Percentiles rank a stretch among this genome's conserved stretches.
Conservation (phyloP, 1,140 invertebrate species). For the Drosophila quadrilineata region DNA sequence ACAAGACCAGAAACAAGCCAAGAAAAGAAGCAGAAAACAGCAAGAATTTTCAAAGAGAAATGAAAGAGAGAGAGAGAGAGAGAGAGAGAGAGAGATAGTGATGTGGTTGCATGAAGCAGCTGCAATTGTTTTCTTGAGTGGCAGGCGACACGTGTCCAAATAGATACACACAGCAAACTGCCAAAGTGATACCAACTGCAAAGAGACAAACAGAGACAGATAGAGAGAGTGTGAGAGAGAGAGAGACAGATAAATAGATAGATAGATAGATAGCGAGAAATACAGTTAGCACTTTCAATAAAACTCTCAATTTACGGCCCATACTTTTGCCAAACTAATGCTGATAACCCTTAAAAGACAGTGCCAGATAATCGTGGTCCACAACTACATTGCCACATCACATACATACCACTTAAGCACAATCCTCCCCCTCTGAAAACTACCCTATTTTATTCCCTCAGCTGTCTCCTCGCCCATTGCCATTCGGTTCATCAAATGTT, state of each 20-base stretch:
- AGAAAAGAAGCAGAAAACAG: conserved; percentile 4
- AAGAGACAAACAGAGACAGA: too few relatives aligned
- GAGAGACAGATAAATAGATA: too few relatives aligned
- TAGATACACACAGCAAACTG: conserved; percentile 40
- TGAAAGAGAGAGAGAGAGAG: neutral
- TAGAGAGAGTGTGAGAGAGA: too few relatives aligned
- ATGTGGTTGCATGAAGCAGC: neutral
- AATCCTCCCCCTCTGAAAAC: neutral
- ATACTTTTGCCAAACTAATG: conserved; percentile 67
- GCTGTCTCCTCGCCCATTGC: neutral
- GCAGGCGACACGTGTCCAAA: conserved; percentile 58
- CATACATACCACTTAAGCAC: neutral
- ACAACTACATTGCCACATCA: too few relatives aligned
- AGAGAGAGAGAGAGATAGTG: neutral
- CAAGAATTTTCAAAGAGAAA: neutral
- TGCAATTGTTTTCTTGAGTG: conserved; percentile 41
- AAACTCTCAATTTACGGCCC: conserved; percentile 47
- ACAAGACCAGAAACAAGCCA: too few relatives aligned
- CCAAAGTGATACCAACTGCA: conserved; percentile 18
- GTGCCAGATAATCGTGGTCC: neutral
- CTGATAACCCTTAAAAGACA: conserved; percentile 19
- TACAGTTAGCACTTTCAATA: conserved; percentile 45
- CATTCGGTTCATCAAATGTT: conserved; percentile 50
- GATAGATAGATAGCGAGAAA: too few relatives aligned
- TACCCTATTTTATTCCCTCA: neutral